A percentile compares a stretch with the other conserved stretches of the same genome.
These are phyloP conservation scores for Ectemnius lituratus DNA, from an alignment of 2,888 invertebrate species.

Conservation along the genomic window DNA sequence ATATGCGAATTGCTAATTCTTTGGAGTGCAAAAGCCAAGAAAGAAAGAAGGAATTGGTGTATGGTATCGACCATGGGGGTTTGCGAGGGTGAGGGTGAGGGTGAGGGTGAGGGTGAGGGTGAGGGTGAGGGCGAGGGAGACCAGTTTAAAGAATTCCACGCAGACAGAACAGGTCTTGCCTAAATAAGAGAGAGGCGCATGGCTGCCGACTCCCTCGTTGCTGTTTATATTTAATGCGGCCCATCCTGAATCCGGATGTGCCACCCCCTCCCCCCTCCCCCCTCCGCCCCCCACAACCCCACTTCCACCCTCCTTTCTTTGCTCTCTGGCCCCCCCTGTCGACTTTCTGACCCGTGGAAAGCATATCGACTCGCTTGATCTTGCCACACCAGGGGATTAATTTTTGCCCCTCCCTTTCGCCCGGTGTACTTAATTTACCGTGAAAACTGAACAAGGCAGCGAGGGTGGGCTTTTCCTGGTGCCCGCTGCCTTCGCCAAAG, in stretches of 20 bases:
- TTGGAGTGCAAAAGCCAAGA: no score
- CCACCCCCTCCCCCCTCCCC: conserved; percentile 37
- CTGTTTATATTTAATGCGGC: conserved; percentile 65
- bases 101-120: background rate
- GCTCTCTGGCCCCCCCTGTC: conserved; percentile 23
- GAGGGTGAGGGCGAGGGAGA: conserved; percentile 25
- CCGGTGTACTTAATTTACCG: conserved; percentile 51
- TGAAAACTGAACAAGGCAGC: conserved; percentile 31
- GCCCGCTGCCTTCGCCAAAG: conserved; percentile 7
- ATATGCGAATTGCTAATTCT: no score
- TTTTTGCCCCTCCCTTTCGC: conserved; percentile 32
- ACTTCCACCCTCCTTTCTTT: conserved; percentile 4
- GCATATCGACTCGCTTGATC: conserved; percentile 54
- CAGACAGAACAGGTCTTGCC: conserved; percentile 26
- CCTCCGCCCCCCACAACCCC: conserved; percentile 7
- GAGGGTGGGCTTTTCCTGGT: background rate
- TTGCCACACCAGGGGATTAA: conserved; percentile 48
- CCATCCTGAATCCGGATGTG: conserved; percentile 58
- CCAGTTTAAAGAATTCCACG: conserved; percentile 39
- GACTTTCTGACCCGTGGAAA: conserved; percentile 53
- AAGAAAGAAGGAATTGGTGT: conserved; percentile 28
- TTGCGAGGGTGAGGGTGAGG: no score
- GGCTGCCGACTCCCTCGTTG: conserved; percentile 22
- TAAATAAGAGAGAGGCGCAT: conserved; percentile 28
- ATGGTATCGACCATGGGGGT: background rate